Evolutionary conservation across 2,888 invertebrate genomes (phyloP).

Genomic region (Tolmerus cingulatus): DNA sequence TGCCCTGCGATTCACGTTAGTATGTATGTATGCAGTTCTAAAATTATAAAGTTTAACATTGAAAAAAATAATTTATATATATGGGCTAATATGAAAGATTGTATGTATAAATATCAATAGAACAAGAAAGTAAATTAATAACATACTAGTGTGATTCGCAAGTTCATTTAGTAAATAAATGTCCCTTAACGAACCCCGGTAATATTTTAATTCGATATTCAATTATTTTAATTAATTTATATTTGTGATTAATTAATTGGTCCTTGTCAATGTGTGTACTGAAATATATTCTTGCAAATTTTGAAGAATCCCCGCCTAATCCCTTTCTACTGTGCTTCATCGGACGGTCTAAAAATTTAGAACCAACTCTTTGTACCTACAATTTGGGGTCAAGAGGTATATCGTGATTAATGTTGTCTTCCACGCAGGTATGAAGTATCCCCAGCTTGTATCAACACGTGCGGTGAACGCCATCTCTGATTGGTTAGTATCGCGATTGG

Average conservation of each 20-base stretch:
- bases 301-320: not conserved
- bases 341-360: not conserved
- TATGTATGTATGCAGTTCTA: not conserved
- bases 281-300: not conserved
- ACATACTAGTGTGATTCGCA: not conserved
- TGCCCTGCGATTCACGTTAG: not conserved
- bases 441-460: constrained; percentile 69
- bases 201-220: not conserved
- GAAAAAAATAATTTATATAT: too few relatives aligned
- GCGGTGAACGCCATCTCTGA: constrained; percentile 71
- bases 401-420: constrained; percentile 26
- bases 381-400: not conserved
- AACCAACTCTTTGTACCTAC: not conserved
- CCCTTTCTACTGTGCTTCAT: not conserved
- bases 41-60: not conserved
- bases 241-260: not conserved
- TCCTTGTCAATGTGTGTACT: not conserved
- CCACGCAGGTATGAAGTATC: constrained; percentile 67
- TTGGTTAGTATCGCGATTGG: constrained; percentile 79
- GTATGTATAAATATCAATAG: not conserved
- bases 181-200: not conserved
- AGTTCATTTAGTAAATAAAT: not conserved
- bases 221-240: not conserved
- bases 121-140: not conserved
- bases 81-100: too few relatives aligned